Evolutionary conservation across 2,888 invertebrate species (phyloP), one percentile per base, ranked within the genome.

Genomic region (Agrilus cyanescens): DNA sequence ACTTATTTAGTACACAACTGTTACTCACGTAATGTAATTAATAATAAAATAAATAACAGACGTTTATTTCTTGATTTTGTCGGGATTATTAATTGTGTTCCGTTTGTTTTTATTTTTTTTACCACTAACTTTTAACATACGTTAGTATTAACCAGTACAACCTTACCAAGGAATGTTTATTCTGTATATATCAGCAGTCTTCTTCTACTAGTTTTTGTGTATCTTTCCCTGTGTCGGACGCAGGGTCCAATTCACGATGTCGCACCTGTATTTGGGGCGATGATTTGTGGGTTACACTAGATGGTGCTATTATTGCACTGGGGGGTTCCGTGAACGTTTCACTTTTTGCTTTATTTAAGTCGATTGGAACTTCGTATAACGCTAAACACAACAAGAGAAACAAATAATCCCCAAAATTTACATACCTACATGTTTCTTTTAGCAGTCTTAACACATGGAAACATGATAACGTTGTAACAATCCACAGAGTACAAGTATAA

Each of bases 171-270:
- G 53, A 52, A 49, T 51, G 48, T 46, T 57, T 25, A 25, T 25
- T 56, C 47, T 55, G 50, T 54, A 54, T 57, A 57, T 65, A 67
- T 66, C 66, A 82, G 69, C 81, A 81, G 73, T 90, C 89, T 73
- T 91, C 91, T 66, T 82, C 82, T 53, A 93, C 91, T 53, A 93
- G 76, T 65, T 84, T 81, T 67, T 87, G 87, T 37, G 93, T 93
- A 70, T 93, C 93, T 66, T 85, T 87, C 64, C 89, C 90, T 43
- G 88, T 86, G 67, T 93, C 91, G 45, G 80, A 77, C 40, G 81
- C 78, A 4, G 91, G 91, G 69, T 90, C 88, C 46, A 91, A 73
- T 63, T 85, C 82, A 53, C 80, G 78, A 64, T 82, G 85, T 65
- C 82, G 73, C 53, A 83, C 70, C 62, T 80, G 79, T 53, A 82